These are phyloP conservation scores for Heteronetta atricapilla DNA, from an alignment of 2,113 vertebrate genomes.

Conservation along the genomic window DNA sequence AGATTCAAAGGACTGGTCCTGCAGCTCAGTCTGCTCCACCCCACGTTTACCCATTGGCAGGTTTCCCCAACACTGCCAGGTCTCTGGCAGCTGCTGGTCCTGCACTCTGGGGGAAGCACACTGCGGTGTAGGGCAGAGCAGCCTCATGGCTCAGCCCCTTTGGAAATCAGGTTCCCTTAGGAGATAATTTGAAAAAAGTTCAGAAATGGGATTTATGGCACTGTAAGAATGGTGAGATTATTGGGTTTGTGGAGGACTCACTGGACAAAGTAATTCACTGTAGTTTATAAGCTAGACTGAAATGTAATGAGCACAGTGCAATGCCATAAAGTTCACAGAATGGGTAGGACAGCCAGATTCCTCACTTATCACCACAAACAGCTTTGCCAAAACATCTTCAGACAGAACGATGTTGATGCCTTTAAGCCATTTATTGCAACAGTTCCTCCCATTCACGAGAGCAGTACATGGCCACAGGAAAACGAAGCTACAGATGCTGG, in stretches of 20 bases:
- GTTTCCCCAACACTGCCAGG: background rate
- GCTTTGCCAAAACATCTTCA: background rate
- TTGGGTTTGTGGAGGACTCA: background rate
- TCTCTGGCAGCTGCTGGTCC: background rate
- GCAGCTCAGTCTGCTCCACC: background rate
- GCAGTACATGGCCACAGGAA: background rate
- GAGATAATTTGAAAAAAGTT: background rate
- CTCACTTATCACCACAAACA: background rate
- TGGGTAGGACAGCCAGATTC: background rate
- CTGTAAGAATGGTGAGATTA: background rate
- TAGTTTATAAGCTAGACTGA: background rate
- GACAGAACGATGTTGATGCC: background rate
- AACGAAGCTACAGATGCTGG: background rate
- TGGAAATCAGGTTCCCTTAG: background rate
- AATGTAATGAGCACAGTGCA: background rate
- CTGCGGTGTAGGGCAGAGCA: background rate
- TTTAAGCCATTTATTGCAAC: background rate
- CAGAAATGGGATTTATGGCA: background rate
- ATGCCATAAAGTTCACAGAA: background rate
- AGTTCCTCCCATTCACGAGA: background rate
- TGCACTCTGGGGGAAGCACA: background rate
- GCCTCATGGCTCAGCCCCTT: background rate
- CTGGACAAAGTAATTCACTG: background rate
- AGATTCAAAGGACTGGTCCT: background rate
- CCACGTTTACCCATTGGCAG: fast-evolving